Conservation (phyloP, 2,113 vertebrate species). For the Aspiorhynchus laticeps region DNA sequence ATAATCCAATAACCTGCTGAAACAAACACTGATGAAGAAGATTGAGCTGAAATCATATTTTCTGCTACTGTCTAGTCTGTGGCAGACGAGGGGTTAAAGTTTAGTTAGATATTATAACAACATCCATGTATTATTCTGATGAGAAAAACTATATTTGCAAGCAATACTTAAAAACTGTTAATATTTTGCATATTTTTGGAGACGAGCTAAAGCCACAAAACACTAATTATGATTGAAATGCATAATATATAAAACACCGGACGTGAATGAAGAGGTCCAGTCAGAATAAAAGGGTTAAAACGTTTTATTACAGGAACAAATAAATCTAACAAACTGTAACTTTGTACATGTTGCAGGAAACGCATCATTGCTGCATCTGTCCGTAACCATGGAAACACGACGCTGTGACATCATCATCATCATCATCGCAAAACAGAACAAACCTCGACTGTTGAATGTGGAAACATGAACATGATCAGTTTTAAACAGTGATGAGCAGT, state of each 20-base stretch:
- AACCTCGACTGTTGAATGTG: background rate
- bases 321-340: constrained; percentile 70
- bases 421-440: background rate
- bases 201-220: no score
- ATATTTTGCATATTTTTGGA: no score
- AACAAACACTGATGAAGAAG: no score
- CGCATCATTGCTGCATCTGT: background rate
- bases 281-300: constrained; percentile 66
- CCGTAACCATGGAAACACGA: background rate
- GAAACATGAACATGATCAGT: background rate
- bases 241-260: background rate
- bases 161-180: no score
- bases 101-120: no score
- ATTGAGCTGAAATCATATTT: no score
- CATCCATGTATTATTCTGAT: no score
- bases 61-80: no score
- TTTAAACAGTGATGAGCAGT: background rate
- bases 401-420: background rate
- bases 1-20: no score
- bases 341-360: constrained; percentile 66
- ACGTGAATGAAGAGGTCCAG: background rate
- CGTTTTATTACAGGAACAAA: constrained; percentile 71
- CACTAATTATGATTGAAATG: no score
- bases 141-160: no score
- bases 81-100: no score